phyloP scores from a whole-genome alignment of 2,113 vertebrate genomes.

The Crotophaga sulcirostris region DNA sequence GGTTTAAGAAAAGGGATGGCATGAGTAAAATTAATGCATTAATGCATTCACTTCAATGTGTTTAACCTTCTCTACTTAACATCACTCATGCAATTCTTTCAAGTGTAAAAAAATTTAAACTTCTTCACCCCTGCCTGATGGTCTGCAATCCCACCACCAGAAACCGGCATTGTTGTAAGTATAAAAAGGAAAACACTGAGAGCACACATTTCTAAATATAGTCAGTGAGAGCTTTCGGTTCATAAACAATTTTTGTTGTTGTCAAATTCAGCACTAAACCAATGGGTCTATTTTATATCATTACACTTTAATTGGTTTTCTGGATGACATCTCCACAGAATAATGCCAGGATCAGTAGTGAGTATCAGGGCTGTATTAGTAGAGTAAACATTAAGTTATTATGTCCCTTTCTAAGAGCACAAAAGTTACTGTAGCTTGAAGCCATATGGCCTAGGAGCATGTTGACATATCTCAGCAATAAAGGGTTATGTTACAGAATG shows the following conservation, averaged over 20 bases:
- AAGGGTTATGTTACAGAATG: conserved; percentile 48
- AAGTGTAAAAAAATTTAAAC: background rate
- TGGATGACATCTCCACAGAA: conserved; percentile 4
- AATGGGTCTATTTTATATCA: background rate
- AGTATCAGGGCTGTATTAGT: background rate
- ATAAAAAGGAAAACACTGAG: background rate
- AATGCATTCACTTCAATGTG: background rate
- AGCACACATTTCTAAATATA: background rate
- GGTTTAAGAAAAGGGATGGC: conserved; percentile 3
- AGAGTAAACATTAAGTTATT: conserved; percentile 16
- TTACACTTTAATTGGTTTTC: background rate
- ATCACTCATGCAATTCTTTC: background rate
- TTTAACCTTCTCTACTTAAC: conserved; percentile 40
- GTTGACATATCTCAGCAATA: conserved; percentile 60
- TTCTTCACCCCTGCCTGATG: background rate
- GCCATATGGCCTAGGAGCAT: conserved; percentile 55
- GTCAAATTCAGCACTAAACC: background rate
- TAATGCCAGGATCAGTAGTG: background rate
- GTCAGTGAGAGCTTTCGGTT: background rate
- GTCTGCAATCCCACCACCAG: background rate
- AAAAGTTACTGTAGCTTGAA: conserved; percentile 46
- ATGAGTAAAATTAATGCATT: conserved; percentile 12
- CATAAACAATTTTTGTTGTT: background rate
- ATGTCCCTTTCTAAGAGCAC: background rate
- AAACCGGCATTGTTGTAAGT: background rate